Percentiles rank a stretch among this genome's conserved stretches.
phyloP scores from a whole-genome alignment of 2,797 vertebrate genomes.

The Coregonus suidteri region DNA sequence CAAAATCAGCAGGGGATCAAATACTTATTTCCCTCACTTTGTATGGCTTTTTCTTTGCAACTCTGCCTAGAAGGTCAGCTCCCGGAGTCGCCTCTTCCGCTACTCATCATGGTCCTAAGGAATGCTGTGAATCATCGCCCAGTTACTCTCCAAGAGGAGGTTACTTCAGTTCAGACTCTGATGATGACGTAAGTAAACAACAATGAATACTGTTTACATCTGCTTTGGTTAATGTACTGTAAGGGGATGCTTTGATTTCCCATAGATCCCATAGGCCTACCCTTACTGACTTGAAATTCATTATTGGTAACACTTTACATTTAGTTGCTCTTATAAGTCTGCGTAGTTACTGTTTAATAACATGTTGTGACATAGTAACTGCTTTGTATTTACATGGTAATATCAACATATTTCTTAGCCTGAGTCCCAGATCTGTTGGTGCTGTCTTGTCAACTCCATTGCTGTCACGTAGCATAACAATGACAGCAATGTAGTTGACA shows the following conservation, averaged over 20 bases:
- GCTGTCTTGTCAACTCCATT: not conserved
- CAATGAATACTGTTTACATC: not conserved
- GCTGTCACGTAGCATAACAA: not conserved
- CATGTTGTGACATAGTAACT: not conserved
- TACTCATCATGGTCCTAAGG: conserved; percentile 19
- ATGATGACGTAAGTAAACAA: conserved; percentile 69
- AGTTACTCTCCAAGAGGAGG: conserved; percentile 68
- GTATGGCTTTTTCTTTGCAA: too few relatives aligned
- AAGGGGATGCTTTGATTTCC: not conserved
- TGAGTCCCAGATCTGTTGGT: not conserved
- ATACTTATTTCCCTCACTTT: too few relatives aligned
- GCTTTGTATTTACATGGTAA: not conserved
- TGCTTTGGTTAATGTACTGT: not conserved
- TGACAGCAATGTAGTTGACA: not conserved
- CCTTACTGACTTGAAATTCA: not conserved
- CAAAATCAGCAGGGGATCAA: too few relatives aligned
- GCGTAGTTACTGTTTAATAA: not conserved
- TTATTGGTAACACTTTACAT: not conserved
- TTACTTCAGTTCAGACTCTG: conserved; percentile 71
- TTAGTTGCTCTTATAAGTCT: not conserved
- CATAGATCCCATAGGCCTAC: conserved; percentile 9
- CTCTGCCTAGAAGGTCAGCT: too few relatives aligned
- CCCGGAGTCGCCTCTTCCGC: too few relatives aligned
- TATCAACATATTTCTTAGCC: too few relatives aligned
- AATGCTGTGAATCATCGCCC: conserved; percentile 63